Evolutionary conservation across 2,888 invertebrate genomes (phyloP).

Genomic region (Epicampocera succincta): DNA sequence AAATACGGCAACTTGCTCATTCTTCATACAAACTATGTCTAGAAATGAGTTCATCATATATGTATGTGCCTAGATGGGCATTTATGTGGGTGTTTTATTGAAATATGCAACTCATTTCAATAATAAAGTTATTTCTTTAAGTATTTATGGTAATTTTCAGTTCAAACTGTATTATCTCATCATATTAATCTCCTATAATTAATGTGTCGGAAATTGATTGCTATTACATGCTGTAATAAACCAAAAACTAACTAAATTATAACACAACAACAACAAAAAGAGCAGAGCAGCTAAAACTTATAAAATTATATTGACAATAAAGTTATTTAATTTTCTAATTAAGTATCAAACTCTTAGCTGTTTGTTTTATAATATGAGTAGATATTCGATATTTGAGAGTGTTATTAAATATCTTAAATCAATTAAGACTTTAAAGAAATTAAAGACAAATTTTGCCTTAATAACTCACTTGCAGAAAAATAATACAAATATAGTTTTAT

Average conservation of each 20-base stretch:
- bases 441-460: no score
- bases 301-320: slow-evolving; percentile 32
- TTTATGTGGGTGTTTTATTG: no score
- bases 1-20: no score
- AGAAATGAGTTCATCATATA: no score
- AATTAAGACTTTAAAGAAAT: no score
- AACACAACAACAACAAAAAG: slow-evolving; percentile 7
- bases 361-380: not conserved
- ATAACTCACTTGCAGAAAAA: no score
- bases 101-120: no score
- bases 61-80: no score
- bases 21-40: no score
- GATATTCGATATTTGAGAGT: not conserved
- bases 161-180: slow-evolving; percentile 53
- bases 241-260: slow-evolving; percentile 31
- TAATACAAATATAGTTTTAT: no score
- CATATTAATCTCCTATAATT: slow-evolving; percentile 64
- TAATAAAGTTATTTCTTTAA: not conserved
- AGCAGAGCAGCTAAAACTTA: slow-evolving; percentile 1
- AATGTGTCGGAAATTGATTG: slow-evolving; percentile 68
- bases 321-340: slow-evolving; percentile 61
- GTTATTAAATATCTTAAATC: no score
- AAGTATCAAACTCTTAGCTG: not conserved
- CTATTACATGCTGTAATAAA: slow-evolving; percentile 54
- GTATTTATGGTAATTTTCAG: slow-evolving; percentile 2